Evolutionary conservation across 2,113 vertebrate species (phyloP).

Genomic region (Brachyhypopomus gauderio): DNA sequence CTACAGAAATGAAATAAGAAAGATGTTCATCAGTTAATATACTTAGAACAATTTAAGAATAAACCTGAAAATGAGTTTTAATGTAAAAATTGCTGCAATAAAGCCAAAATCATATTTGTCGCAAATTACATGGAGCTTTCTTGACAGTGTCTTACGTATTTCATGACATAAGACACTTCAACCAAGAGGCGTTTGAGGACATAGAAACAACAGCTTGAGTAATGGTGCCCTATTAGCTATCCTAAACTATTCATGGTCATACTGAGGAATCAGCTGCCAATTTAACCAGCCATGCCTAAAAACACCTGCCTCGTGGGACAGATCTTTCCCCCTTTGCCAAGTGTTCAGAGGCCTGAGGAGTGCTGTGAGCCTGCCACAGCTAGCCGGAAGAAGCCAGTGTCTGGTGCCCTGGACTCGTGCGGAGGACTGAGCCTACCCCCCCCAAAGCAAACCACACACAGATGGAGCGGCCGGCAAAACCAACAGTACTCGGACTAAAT

Average conservation of each 20-base stretch:
- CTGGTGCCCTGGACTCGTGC: slow-evolving; percentile 66
- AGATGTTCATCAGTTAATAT: too few relatives aligned
- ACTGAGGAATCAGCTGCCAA: background rate
- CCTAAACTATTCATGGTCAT: background rate
- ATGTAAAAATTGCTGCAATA: too few relatives aligned
- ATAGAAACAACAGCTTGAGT: background rate
- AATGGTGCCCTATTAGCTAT: background rate
- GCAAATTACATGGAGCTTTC: background rate
- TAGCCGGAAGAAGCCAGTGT: slow-evolving; percentile 62
- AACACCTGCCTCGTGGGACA: slow-evolving; percentile 48
- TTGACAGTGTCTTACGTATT: too few relatives aligned
- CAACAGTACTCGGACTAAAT: slow-evolving; percentile 91
- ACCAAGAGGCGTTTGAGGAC: background rate
- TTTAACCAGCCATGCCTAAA: slow-evolving; percentile 75
- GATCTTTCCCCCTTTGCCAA: slow-evolving; percentile 63
- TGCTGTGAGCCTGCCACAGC: slow-evolving; percentile 38
- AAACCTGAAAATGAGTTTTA: too few relatives aligned
- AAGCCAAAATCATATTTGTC: too few relatives aligned
- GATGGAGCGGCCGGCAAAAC: slow-evolving; percentile 86
- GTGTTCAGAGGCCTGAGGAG: slow-evolving; percentile 52
- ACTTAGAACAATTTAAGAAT: too few relatives aligned
- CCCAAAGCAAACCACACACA: slow-evolving; percentile 73
- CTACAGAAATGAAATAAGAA: too few relatives aligned
- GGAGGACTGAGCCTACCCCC: slow-evolving; percentile 52
- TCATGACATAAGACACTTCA: too few relatives aligned